Base-by-base conservation (phyloP, 1,140 invertebrate species). In the Euura saliciscinereae region DNA sequence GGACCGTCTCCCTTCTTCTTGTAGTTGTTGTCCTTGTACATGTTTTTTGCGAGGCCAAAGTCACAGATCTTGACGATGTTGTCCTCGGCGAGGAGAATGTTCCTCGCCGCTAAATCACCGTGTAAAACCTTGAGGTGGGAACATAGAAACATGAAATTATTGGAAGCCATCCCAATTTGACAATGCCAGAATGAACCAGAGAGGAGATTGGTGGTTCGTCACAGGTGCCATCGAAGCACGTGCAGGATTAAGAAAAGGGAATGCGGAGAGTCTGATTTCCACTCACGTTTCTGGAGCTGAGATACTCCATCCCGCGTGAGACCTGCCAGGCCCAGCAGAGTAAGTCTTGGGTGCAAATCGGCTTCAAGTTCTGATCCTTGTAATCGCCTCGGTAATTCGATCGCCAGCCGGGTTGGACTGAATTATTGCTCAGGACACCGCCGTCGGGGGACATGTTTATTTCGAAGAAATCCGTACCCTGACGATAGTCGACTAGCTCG, bases 51-150 rank as follows among this genome's bases (percentile, higher is more conserved):
- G n/a, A 99, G 85, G 13, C 98, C 98, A 88, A 99, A 99, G 84
- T 99, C 98, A 74, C 97, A 98, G 76, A 99, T 98, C 85, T 99
- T 99, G 0, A 96, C 93, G 0, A 96, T 86, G 80, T 96, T 95
- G 72, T 97, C 90, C 46, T 98, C 96, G 2, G 95, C 92, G 2
- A 99, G 89, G n/a, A 99, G 88, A 71, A 99, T 94, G 88, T 99
- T 99, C 84, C 98, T 91, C 1, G 98, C 97, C 0, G 98, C 98
- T 70, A 99, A 89, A 90, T 99, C 98, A n/a, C 98, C 93, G 83
- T 99, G 98, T 4, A 99, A 81, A 0, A 96, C 92, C 91, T 94
- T 84, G 84, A 88, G 89, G 66, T 70, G 43, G 46, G 42, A 68
- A 59, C 65, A 51, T 7, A 43, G 44, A 44, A 5, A 28, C 28